Base-by-base conservation (phyloP, 1,140 invertebrate species). In the Achatina immaculata region DNA sequence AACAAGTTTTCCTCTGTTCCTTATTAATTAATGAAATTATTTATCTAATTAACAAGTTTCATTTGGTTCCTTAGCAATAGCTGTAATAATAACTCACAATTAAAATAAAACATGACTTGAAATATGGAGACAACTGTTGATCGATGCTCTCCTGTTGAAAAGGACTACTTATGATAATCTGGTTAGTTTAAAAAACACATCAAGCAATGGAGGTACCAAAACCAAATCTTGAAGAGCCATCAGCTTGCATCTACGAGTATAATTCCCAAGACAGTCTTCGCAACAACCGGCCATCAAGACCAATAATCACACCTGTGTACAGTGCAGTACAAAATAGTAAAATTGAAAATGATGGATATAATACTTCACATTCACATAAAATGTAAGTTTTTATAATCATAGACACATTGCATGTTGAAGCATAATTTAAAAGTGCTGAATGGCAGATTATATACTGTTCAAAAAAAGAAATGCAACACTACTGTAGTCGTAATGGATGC, bases 251-350 rank as follows among this genome's bases (percentile, higher is more conserved):
- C 24, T 72, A 72, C n/a, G 7, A 43, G 7, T 43, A 72, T 72
- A n/a, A 72, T 43, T 28, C 42, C 1, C 3, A 75, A 2, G 73
- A 75, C 31, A 16, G 55, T 6, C 73, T 75, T 24, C 43, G 73
- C 24, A 75, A 75, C 42, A 75, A 75, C 31, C 73, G 73, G 19
- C 73, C 73, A 42, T 28, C n/a, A 42, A 73, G 69, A n/a, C 69
- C 69, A 45, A 28, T 6, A 45, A 21, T 34, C 34, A 68, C 65
- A 68, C 43, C 69, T 28, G n/a, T n/a, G 24, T 34, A 43, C 19
- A 34, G 14, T 31, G 34, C 65, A 68, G n/a, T 11, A 2, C 7
- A 68, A 3, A 68, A 14, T 40, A 68, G 19, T 3, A 68, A 11
- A 40, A 3, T 31, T 40, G 38, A 68, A 68, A 40, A 55, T 24